Evolutionary conservation across 2,797 vertebrate genomes (phyloP).

Genomic region (Acanthornis magna): DNA sequence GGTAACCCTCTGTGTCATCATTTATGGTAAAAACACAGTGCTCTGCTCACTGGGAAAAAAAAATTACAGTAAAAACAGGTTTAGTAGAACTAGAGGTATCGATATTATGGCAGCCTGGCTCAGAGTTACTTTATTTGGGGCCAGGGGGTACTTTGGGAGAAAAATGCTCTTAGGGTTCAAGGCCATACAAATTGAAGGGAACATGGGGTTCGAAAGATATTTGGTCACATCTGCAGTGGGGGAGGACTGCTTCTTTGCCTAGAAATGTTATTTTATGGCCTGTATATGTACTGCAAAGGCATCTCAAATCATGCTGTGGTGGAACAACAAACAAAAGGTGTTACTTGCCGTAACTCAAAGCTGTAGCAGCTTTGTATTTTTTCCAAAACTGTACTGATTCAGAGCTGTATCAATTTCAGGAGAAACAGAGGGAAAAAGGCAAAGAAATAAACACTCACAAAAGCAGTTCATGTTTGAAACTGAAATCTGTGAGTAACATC

Average conservation of each 20-base stretch:
- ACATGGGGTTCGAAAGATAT: background rate
- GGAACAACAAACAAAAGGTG: background rate
- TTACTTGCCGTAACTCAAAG: background rate
- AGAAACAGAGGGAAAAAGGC: background rate
- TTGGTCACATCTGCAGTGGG: background rate
- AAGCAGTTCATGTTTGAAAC: background rate
- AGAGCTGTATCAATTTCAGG: background rate
- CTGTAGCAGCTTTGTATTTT: background rate
- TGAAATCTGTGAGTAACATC: conserved; percentile 24
- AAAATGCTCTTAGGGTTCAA: background rate
- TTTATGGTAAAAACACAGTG: background rate
- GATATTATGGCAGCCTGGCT: background rate
- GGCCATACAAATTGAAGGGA: background rate
- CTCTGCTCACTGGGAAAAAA: background rate
- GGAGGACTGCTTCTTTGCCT: background rate
- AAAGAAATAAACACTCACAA: background rate
- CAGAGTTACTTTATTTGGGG: background rate
- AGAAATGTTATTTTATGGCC: background rate
- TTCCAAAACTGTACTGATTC: background rate
- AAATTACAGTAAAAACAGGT: background rate
- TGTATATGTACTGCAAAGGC: background rate
- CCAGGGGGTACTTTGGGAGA: fast-evolving
- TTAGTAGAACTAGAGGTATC: background rate
- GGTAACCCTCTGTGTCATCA: background rate
- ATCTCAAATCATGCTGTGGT: background rate